These are phyloP conservation scores for Eurystomus glaucurus DNA, from an alignment of 2,797 vertebrate genomes.

Conservation along the genomic window DNA sequence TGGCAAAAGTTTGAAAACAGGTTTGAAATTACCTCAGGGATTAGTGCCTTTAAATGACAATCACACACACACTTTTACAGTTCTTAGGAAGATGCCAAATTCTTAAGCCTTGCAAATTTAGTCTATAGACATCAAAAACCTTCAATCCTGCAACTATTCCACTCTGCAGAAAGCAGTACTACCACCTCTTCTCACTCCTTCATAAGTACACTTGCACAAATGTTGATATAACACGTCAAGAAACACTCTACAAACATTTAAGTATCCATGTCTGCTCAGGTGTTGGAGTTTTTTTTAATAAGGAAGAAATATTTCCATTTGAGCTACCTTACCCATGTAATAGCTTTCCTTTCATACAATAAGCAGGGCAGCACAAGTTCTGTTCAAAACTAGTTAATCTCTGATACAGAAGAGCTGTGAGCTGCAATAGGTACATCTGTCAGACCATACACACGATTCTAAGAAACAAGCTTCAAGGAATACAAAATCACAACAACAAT, in stretches of 20 bases:
- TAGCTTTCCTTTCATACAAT: not conserved
- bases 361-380: not conserved
- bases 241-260: not conserved
- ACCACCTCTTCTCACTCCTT: not conserved
- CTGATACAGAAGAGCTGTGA: not conserved
- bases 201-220: not conserved
- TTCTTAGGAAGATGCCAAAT: not conserved
- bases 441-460: not conserved
- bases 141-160: not conserved
- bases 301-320: not conserved
- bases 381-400: not conserved
- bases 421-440: not conserved
- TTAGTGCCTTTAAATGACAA: not conserved
- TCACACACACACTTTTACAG: not conserved
- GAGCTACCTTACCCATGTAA: not conserved
- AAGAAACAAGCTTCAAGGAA: not conserved
- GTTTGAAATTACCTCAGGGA: not conserved
- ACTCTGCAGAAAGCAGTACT: not conserved
- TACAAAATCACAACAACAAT: not conserved
- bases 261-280: not conserved
- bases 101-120: not conserved
- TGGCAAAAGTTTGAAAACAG: not conserved
- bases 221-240: rapidly evolving
- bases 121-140: not conserved
- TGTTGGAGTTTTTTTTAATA: not conserved